A percentile compares a stretch with the other conserved stretches of the same genome.
Conservation (phyloP, 2,888 invertebrate genomes). For the Bembecia ichneumoniformis region DNA sequence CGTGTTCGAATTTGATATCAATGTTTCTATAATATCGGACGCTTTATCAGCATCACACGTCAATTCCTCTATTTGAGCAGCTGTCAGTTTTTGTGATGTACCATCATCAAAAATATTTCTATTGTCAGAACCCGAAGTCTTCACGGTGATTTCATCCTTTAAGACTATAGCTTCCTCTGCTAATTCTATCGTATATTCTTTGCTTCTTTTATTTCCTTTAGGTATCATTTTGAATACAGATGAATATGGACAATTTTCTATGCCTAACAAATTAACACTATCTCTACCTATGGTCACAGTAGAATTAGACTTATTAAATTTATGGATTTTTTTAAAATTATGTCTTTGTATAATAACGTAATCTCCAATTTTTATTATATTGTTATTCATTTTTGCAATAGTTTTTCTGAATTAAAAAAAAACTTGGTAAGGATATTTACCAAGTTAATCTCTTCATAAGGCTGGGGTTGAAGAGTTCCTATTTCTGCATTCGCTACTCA, state of each 20-base stretch:
- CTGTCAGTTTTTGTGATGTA: conserved; percentile 85
- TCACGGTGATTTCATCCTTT: conserved; percentile 75
- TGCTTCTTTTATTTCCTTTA: conserved; percentile 67
- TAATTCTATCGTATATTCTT: conserved; percentile 69
- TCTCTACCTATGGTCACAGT: conserved; percentile 79
- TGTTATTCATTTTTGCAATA: conserved; percentile 7
- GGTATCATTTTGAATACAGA: conserved; percentile 83
- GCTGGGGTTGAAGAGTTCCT: too few species aligned
- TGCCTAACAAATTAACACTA: conserved; percentile 75
- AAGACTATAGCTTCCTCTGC: conserved; percentile 59
- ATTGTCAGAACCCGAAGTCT: conserved; percentile 84
- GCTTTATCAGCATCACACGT: conserved; percentile 83
- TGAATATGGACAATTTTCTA: conserved; percentile 79
- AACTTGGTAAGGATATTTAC: too few species aligned
- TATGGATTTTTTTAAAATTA: conserved; percentile 83
- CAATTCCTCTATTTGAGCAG: conserved; percentile 85
- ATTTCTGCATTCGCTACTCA: too few species aligned
- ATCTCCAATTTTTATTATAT: conserved; percentile 76
- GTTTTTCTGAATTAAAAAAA: not conserved
- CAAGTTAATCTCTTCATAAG: too few species aligned
- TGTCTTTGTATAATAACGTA: conserved; percentile 84
- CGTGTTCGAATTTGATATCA: conserved; percentile 92
- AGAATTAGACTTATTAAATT: conserved; percentile 76
- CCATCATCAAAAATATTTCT: conserved; percentile 85
- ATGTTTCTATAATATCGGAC: conserved; percentile 85